Evolutionary conservation across 2,113 vertebrate genomes (phyloP), one percentile per base, ranked within the genome.

Genomic region (Saguinus imperator): DNA sequence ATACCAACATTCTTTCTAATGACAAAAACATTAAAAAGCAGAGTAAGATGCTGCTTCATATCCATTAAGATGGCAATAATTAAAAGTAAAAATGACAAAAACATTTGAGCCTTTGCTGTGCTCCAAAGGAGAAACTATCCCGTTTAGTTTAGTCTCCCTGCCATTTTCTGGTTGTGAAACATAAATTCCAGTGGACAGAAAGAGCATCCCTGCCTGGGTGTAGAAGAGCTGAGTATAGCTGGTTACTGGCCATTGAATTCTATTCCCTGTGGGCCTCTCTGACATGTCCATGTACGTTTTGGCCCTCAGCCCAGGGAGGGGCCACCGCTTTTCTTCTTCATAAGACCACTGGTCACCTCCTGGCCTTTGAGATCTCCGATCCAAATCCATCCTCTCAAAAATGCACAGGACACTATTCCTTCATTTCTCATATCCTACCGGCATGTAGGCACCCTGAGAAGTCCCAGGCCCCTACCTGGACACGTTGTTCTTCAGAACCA

Each of bases 131-230:
- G 12, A 32, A 58, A 45, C 35, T 57, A 45, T 45, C 29, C 57
- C 17, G 2, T 58, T 32, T 35, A 35, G 6, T 76, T 14, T 13
- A n/a, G 43, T 21, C 16, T 32, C 32, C 8, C 9, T 0, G 16
- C 14, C 20, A 12, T 64, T 37, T 29, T 3, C 52, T 10, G 35
- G n/a, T 7, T 40, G 57, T 81, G 75, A n/a, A 23, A 20, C 55
- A 3, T 23, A 35, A 48, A 50, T 40, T 21, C 50, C 2, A 73
- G 17, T 10, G 5, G 13, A 45, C 25, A 8, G 13, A 43, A 20
- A 92, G 32, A 6, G 0, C 17, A 43, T 10, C 8, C 37, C 29
- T 0, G 6, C 6, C 1, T 66, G 14, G 14, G 13, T 27, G 23
- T 27, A 35, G 21, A 13, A 6, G 40, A 86, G 6, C 5, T 32